These are phyloP conservation scores for Heterocephalus glaber DNA, from an alignment of 2,113 vertebrate genomes.

Conservation along the genomic window DNA sequence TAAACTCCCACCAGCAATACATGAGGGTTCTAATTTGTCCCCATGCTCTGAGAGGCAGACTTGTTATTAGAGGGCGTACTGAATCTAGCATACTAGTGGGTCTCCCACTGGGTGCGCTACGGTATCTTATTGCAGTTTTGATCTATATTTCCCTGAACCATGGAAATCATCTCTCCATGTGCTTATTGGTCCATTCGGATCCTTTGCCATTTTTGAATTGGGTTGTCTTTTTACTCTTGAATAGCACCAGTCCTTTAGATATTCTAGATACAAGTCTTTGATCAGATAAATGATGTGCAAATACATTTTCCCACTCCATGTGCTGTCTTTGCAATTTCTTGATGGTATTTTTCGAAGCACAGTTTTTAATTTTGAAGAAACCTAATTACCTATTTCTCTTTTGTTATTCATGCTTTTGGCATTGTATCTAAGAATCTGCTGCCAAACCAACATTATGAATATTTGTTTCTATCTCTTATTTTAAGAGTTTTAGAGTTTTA, in stretches of 20 bases:
- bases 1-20: not conserved
- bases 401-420: not conserved
- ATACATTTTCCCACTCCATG: not conserved
- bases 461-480: not conserved
- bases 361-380: not conserved
- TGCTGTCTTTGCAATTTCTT: not conserved
- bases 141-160: not conserved
- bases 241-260: not conserved
- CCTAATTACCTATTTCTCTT: not conserved
- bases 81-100: not conserved
- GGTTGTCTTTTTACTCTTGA: not conserved
- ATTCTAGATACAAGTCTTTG: not conserved
- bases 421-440: not conserved
- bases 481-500: not conserved
- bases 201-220: not conserved
- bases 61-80: not conserved
- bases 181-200: not conserved
- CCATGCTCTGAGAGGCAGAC: not conserved
- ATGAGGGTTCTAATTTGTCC: not conserved
- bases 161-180: not conserved
- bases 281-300: not conserved
- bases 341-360: not conserved
- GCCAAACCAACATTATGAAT: not conserved
- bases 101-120: not conserved
- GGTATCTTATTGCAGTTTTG: not conserved